Evolutionary conservation across 2,888 invertebrate genomes (phyloP), one percentile per base, ranked within the genome.

Genomic region (Beris morrisii): DNA sequence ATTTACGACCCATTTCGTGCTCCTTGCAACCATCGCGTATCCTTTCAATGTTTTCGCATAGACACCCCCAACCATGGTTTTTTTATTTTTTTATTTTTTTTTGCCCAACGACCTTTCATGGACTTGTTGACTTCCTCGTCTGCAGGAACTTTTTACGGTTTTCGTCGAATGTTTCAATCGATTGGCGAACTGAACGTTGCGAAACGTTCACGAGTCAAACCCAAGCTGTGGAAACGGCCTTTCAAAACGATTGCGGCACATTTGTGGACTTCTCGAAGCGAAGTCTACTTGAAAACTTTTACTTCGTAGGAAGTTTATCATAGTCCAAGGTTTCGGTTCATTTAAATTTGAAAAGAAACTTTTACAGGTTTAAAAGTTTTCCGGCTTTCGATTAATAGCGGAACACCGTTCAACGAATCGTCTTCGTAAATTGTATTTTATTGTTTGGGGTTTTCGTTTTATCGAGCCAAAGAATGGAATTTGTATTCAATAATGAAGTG

Each of bases 41-140:
- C 22, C 22, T 22, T 22, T 22, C 22, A 22, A 22, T 22, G 22
- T 22, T 22, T 3, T 22, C 22, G 22, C 22, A 22, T 22, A 22
- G 22, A 22, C 22, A 22, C 22, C 22, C 22, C 3, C 22, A 22
- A 22, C 22, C 55, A 43, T 38, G 15, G 11, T 53, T 53, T 56
- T 38, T 38, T 38, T 56, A 2, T 22, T 22, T 2, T 22, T 22
- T 22, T 22, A 13, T 38, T 43, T 6, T 48, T 61, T 50, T 9
- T 15, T 32, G 43, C 50, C 38, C 22, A 50, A 7, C 13, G 46
- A 22, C 22, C 22, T 22, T 22, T 50, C 15, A 43, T 61, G 50
- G 50, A 61, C 61, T 61, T 61, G 61, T 61, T 61, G 61, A 61
- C 61, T 61, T 50, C 5, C 61, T n/a, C 50, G 31, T 52, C 45